These are phyloP conservation scores for Campaea margaritaria DNA, from an alignment of 2,888 invertebrate species.

Conservation along the genomic window DNA sequence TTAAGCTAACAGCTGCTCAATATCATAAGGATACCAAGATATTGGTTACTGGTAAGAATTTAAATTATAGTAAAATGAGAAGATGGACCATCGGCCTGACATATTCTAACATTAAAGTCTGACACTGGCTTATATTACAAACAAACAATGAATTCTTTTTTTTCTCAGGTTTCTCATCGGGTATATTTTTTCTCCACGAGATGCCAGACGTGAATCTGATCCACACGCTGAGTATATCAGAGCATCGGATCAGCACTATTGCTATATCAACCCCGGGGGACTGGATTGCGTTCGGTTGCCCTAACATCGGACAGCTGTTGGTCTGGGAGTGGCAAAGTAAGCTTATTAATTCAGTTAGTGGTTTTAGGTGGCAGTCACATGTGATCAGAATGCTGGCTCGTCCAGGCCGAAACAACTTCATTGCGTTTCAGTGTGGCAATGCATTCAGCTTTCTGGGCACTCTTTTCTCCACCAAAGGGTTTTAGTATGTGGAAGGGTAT, in stretches of 20 bases:
- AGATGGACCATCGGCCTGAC: too few species aligned
- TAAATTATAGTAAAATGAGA: not conserved
- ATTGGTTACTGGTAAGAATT: conserved; percentile 88
- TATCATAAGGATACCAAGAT: conserved; percentile 93
- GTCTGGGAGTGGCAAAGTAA: conserved; percentile 99
- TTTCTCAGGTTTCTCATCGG: conserved; percentile 92
- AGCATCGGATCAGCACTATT: conserved; percentile 92
- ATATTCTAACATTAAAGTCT: too few species aligned
- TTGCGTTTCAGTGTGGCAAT: too few species aligned
- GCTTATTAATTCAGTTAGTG: conserved; percentile 40
- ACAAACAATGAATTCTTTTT: too few species aligned
- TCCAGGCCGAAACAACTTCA: too few species aligned
- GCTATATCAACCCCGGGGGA: conserved; percentile 95
- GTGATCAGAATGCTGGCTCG: too few species aligned
- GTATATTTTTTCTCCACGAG: conserved; percentile 97
- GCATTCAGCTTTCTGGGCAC: too few species aligned
- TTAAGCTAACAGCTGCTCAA: conserved; percentile 90
- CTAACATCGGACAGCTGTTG: conserved; percentile 94
- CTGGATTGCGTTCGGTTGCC: conserved; percentile 98
- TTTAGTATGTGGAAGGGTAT: too few species aligned
- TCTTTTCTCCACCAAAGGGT: too few species aligned
- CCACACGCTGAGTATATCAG: conserved; percentile 95
- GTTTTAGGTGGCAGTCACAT: too few species aligned
- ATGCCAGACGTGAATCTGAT: conserved; percentile 97
- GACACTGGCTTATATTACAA: too few species aligned